Evolutionary conservation across 2,797 vertebrate species (phyloP), one percentile per base, ranked within the genome.

Genomic region (Brachymystax lenok): DNA sequence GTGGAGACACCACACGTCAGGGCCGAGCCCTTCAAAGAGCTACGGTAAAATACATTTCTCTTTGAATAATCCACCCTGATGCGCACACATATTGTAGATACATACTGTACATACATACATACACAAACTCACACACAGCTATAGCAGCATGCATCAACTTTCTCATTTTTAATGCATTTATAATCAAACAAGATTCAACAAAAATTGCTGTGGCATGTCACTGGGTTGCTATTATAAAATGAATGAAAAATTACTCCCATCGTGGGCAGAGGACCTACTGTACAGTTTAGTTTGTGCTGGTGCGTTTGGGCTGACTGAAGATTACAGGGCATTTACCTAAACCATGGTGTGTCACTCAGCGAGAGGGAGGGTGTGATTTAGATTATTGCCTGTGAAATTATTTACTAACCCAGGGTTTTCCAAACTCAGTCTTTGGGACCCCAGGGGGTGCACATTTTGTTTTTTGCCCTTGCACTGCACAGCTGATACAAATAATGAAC

Each of bases 1-100:
- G 94, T 99, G 94, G 98, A 99, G 95, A 99, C 98, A 80, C 96
- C 98, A 56, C 97, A 97, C 61, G 96, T 99, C 93, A 95, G 98
- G 90, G 97, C 98, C 67, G 98, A 99, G 82, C 98, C 98, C 27
- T 99, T 98, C 94, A 99, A 99, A 92, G 97, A 98, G 93, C 94
- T 99, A 78, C 96, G 98, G 98, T 99, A 95, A 96, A 95, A 89
- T 50, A 0, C 13, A 1, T 1, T 7, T 54, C 28, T 61, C n/a
- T 13, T 30, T 28, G 3, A 16, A 46, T 46, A 46, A 30, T 19
- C 7, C 33, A 50, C n/a, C 67, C 63, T 68, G 50, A 56, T n/a
- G 67, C 28, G 68, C 46, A 68, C 51, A 68, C 13, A 33, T 56
- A 5, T 46, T 10, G 40, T 46, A 46, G 40, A 46, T 46, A 46